Base-by-base conservation (phyloP, 2,113 vertebrate genomes). In the Apodemus speciosus region DNA sequence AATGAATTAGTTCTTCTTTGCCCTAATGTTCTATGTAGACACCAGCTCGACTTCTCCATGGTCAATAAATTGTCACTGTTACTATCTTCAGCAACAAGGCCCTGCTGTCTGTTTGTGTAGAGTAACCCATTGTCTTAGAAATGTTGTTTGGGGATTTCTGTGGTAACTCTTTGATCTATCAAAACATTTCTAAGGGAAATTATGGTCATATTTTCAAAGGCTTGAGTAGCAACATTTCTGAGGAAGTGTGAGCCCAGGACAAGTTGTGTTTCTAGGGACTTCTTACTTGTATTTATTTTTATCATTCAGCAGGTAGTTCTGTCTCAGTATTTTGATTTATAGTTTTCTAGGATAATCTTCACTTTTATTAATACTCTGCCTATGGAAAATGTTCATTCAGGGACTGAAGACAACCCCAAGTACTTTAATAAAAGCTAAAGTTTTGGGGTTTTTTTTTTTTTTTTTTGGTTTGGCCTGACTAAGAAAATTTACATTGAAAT, bases 401-500 rank as follows among this genome's bases (percentile, higher is more conserved):
- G 71, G 66, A 69, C n/a, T 25, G 32, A 35, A 68, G 40, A 46
- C 15, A 21, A 43, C 7, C 8, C 16, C 58, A 64, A 83, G 4
- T 89, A 69, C 79, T 80, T 87, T 53, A 56, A 23, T 87, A 14
- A 87, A 89, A 93, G 27, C 27, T 80, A 35, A 77, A 85, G 0
- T 56, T 77, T 69, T 77, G 9, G 60, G 18, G 21, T 20, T 21
- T 20, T 58, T 58, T 25, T 64, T 64, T 66, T 13, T 66, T 32
- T 32, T 32, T 79, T 85, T 66, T 21, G 20, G 2, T 14, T 40
- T 92, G 76, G 9, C 43, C 86, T 83, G 25, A 10, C 14, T 40
- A 95, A 83, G 6, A 58, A 95, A 92, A 10, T 46, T 94, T 86
- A 79, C 43, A 91, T 35, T 73, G 30, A 89, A 94, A 86, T 95